Base-by-base conservation (phyloP, 2,113 vertebrate genomes). In the Coptodon rendalli region DNA sequence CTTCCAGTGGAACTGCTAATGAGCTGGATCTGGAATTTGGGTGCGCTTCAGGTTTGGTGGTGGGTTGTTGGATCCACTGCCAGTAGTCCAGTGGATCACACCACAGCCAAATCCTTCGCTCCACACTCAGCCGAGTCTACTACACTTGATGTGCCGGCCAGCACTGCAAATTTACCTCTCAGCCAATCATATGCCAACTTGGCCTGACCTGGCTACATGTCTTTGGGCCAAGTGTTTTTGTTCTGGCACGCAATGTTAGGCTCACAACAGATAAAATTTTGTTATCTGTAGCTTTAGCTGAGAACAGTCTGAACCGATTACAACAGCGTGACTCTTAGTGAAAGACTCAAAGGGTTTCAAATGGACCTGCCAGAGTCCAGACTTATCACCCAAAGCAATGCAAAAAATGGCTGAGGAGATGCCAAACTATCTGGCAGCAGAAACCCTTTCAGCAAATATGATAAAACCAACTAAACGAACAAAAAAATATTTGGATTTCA, bases 261-360 rank as follows among this genome's bases (percentile, higher is more conserved):
- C 31, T 38, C 61, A 38, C 9, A 19, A 19, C 61, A 38, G 34
- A 66, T 38, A 22, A 0, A 66, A 38, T 12, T 0, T n/a, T 66
- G 34, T 38, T 38, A 68, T 38, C 34, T 68, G 19, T 22, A 68
- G 56, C 19, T 68, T 66, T 38, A 38, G 19, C 4, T 38, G 61
- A 66, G 17, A 66, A 36, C 17, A 63, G 31, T 63, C 59, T 63
- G 59, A 63, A 36, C 59, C 9, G 0, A 63, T 36, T 63, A 1
- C 16, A 63, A 36, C 17, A 7, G 8, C 29, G 36, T 63, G 31
- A 34, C 17, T 36, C 19, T 13, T 66, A n/a, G 0, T 38, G 29
- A 66, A 38, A 66, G 61, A 38, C 6, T 12, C 31, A 12, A 22
- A 22, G 31, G 9, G 6, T 66, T 66, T 66, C 27, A 36, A 63